A percentile compares a stretch with the other conserved stretches of the same genome.
Conservation (phyloP, 2,797 vertebrate species). For the Tarsius wallacei region DNA sequence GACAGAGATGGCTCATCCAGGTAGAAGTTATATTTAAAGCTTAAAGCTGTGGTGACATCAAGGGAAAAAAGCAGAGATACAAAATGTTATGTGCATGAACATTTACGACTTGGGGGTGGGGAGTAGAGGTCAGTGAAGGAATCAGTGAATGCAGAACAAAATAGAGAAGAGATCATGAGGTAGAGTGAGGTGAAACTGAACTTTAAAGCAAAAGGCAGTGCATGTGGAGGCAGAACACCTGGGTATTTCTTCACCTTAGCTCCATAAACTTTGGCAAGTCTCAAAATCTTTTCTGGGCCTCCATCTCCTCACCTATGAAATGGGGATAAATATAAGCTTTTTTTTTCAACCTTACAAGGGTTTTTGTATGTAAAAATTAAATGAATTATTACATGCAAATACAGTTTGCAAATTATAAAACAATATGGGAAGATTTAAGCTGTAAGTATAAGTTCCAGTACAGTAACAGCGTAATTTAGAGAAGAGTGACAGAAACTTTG, state of each 20-base stretch:
- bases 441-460: neutral
- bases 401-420: constrained; percentile 5
- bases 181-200: neutral
- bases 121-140: neutral
- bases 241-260: neutral
- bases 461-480: neutral
- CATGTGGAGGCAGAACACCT: neutral
- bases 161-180: neutral
- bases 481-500: neutral
- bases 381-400: constrained; percentile 36
- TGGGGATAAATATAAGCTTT: neutral
- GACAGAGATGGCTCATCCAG: neutral
- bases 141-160: neutral
- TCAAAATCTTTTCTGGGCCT: neutral
- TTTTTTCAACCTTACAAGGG: neutral
- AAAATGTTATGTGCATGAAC: neutral
- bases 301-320: constrained; percentile 23
- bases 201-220: neutral
- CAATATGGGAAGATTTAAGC: neutral
- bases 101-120: neutral
- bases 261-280: neutral
- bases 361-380: constrained; percentile 23
- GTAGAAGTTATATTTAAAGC: neutral
- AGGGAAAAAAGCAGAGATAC: neutral
- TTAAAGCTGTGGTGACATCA: neutral